Percentiles rank a stretch among this genome's conserved stretches.
Conservation (phyloP, 2,888 invertebrate genomes). For the Cryptophagus acutangulus region DNA sequence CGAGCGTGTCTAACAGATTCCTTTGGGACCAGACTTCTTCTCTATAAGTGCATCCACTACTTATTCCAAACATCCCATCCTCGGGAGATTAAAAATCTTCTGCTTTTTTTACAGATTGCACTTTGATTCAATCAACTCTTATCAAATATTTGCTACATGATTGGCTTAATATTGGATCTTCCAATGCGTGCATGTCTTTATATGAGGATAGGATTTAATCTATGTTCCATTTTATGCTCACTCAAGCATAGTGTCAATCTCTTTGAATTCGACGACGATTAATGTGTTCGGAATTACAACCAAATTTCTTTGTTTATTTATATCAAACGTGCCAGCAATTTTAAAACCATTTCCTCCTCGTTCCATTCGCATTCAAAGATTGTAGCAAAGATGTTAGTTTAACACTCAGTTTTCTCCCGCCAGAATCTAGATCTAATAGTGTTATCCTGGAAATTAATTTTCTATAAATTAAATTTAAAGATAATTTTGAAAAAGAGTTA, state of each 20-base stretch:
- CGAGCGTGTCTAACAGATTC: constrained; percentile 17
- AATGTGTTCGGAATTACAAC: constrained; percentile 53
- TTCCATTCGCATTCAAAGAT: too few relatives aligned
- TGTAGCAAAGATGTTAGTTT: too few relatives aligned
- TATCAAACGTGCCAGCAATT: constrained; percentile 17
- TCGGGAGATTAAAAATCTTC: constrained; percentile 19
- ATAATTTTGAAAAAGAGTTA: constrained; percentile 5
- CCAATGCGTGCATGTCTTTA: constrained; percentile 29
- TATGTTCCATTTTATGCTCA: constrained; percentile 55
- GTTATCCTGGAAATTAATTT: constrained; percentile 1
- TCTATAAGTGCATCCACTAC: constrained; percentile 23
- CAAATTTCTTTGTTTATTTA: constrained; percentile 41
- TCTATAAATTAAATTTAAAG: neutral
- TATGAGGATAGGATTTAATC: constrained; percentile 52
- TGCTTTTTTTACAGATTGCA: neutral
- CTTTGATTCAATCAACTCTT: neutral
- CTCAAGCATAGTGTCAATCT: constrained; percentile 52
- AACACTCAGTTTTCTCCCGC: too few relatives aligned
- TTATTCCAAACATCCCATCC: constrained; percentile 19
- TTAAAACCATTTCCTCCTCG: too few relatives aligned
- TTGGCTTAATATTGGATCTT: constrained; percentile 21
- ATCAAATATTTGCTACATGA: constrained; percentile 9
- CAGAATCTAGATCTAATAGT: neutral
- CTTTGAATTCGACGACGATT: constrained; percentile 50
- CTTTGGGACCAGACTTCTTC: constrained; percentile 24